Base-by-base conservation (phyloP, 2,888 invertebrate genomes). In the Pachliopta kotzebuea region DNA sequence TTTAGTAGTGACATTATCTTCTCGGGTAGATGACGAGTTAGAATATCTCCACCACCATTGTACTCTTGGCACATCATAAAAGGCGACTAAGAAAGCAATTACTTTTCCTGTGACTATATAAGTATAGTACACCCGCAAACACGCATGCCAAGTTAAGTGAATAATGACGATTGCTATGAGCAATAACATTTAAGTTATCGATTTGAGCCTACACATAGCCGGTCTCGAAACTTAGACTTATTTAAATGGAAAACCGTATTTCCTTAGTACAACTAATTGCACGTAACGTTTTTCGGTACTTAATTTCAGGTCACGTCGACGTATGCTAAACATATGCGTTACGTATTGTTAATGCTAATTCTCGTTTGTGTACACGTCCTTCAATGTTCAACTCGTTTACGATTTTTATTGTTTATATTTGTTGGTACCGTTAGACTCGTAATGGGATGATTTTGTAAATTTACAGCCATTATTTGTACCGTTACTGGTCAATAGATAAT, bases 271-370 rank as follows among this genome's bases (percentile, higher is more conserved):
- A n/a, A 45, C 45, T n/a, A 45, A 45, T 45, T n/a, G 45, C n/a
- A 45, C 45, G 45, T 45, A 45, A 45, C 2, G n/a, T 66, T 71
- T 74, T 75, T 74, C 67, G 67, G 68, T 52, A 37, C 49, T 26
- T 37, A 57, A 72, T 80, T 80, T 79, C 82, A 72, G 69, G 77
- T 81, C 86, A 86, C 83, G 86, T 76, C 66, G 73, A 70, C 60
- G 66, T 78, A 86, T 86, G 84, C 75, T 82, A 86, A 86, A 85
- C 69, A 56, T 23, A 68, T 50, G 70, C 68, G 76, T 74, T 84
- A 80, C 69, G 78, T 85, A 79, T 77, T 71, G 74, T 80, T 76
- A 74, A 71, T 70, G 67, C 74, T 74, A 68, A 71, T 74, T 70
- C 60, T 52, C 31, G 58, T 66, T 62, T 59, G 65, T 59, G 50